A percentile compares a stretch with the other conserved stretches of the same genome.
These are phyloP conservation scores for Stichopus horrens DNA, from an alignment of 53 echinoderm and acorn worm genomes.

Conservation along the genomic window DNA sequence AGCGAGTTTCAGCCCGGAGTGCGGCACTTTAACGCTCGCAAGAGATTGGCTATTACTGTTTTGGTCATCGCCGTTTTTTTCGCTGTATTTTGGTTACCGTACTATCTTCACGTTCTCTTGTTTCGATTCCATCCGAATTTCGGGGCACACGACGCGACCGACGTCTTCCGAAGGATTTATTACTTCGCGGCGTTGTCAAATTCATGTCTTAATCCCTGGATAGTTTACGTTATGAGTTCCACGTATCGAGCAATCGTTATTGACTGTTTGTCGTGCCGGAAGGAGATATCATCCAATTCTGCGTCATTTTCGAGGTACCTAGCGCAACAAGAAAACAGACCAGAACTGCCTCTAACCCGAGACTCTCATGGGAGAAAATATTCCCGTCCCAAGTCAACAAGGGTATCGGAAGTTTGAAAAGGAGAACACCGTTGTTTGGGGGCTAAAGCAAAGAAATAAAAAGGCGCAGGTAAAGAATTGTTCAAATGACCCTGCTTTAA, in stretches of 20 bases:
- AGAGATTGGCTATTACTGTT: conserved; percentile 73
- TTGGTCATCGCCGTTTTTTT: conserved; percentile 75
- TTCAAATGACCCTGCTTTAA: too few species aligned
- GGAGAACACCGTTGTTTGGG: too few species aligned
- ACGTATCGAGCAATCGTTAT: conserved; percentile 59
- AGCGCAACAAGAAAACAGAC: not conserved
- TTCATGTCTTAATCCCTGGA: conserved; percentile 60
- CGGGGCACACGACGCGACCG: conserved; percentile 29
- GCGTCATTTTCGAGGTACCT: conserved; percentile 24
- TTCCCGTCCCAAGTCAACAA: conserved; percentile 4
- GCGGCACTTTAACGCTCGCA: conserved; percentile 69
- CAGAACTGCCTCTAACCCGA: not conserved
- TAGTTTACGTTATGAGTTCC: conserved; percentile 61
- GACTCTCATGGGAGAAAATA: not conserved
- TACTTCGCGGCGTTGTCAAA: conserved; percentile 64
- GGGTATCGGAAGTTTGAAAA: conserved; percentile 10
- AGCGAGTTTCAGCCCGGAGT: conserved; percentile 75
- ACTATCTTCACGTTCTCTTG: conserved; percentile 64
- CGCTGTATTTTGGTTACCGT: conserved; percentile 76
- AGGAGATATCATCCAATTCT: conserved; percentile 29
- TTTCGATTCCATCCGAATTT: conserved; percentile 53
- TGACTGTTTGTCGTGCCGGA: conserved; percentile 53
- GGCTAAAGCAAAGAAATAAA: too few species aligned
- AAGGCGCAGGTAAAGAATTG: too few species aligned
- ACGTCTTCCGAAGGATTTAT: conserved; percentile 46